phyloP scores from a whole-genome alignment of 2,888 invertebrate genomes.

The Callosobruchus maculatus region DNA sequence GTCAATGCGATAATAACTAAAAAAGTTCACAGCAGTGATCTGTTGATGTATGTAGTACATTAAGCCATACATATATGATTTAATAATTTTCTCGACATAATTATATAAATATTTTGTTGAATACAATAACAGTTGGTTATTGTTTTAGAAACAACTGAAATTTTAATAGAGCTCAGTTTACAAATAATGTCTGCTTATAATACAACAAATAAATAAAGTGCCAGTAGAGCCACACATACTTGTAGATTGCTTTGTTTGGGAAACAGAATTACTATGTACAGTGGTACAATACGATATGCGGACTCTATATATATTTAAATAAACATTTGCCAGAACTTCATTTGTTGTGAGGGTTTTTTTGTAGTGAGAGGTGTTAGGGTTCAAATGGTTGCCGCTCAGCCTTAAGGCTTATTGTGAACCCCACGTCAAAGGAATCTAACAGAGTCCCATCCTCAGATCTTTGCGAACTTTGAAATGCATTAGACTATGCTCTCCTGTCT shows the following conservation, averaged over 20 bases:
- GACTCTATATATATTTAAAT: no score
- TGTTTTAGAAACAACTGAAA: constrained; percentile 2
- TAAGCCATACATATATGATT: constrained; percentile 11
- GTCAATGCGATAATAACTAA: constrained; percentile 19
- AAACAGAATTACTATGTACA: background rate
- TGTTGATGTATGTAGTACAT: constrained; percentile 10
- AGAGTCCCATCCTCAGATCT: no score
- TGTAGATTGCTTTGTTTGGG: background rate
- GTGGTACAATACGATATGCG: no score
- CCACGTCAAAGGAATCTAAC: no score
- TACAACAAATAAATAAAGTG: constrained; percentile 1
- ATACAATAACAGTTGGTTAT: constrained; percentile 13
- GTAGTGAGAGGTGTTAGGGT: no score
- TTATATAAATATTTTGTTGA: constrained; percentile 23
- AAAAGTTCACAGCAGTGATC: constrained; percentile 16
- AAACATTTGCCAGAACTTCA: no score
- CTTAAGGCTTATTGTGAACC: no score
- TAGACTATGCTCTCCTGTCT: no score
- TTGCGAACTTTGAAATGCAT: no score
- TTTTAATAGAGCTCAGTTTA: constrained; percentile 3
- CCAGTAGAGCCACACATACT: background rate
- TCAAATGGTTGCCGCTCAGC: no score
- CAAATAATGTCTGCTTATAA: background rate
- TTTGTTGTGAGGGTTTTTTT: no score
- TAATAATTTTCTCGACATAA: constrained; percentile 18